Base-by-base conservation (phyloP, 2,888 invertebrate genomes). In the Drosophila cyrtoloma region DNA sequence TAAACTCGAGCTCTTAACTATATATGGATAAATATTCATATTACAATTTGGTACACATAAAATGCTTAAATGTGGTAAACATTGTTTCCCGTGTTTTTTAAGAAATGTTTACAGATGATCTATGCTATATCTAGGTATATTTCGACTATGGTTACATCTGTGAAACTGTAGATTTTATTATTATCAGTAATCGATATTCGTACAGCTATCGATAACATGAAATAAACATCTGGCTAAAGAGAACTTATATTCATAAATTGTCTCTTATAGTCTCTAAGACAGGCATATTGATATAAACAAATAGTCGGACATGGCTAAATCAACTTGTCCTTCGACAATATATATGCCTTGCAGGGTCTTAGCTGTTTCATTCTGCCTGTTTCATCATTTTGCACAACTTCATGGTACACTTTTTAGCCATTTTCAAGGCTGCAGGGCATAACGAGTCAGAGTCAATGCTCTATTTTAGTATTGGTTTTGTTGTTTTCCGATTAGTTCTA, bases 401-500 rank as follows among this genome's bases (percentile, higher is more conserved):
- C 26, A 47, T 47, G 0, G 4, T 7, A 26, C 9, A 2, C 16
- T 47, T 47, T n/a, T 47, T 47, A 4, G 47, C 16, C 16, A 47
- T 7, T 16, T 26, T 22, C 1, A 16, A 7, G 14, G 14, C 4
- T 9, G 22, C 56, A 72, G 51, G 50, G 32, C 39, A n/a, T 14
- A n/a, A 30, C 47, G 44, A 35, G 60, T 37, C 37, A 39, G 68
- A 68, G 70, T 57, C 70, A 68, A 57, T 50, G 57, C 19, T 56
- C 28, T 39, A 28, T 12, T 42, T 39, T 35, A 9, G 9, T 57
- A n/a, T 5, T 51, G 33, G 28, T 35, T 42, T 37, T 33, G 30
- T 58, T 68, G 47, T 30, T 28, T 37, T 32, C 47, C 10, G 10
- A 32, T 12, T 32, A 32, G 56, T 58, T 42, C 6, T 16, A 7